Base-by-base conservation (phyloP, 2,888 invertebrate genomes). In the Apoderus coryli region DNA sequence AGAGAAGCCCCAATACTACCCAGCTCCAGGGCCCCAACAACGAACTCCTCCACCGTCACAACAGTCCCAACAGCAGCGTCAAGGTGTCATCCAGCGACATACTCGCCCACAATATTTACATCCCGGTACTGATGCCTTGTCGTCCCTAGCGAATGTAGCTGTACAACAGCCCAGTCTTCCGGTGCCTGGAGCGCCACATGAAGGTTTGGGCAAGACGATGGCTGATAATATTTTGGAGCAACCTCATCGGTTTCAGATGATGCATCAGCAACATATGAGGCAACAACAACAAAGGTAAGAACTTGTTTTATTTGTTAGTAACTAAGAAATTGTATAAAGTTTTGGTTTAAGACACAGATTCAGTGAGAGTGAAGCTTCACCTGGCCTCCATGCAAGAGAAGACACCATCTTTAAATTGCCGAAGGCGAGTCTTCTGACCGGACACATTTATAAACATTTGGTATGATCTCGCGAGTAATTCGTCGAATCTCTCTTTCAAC, bases 141-240 rank as follows among this genome's bases (percentile, higher is more conserved):
- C 80, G 16, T 84, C 84, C 29, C 61, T 90, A 31, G 90, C 89
- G 5, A 86, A 90, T 54, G 84, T 85, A 9, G 89, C 89, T n/a
- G 84, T 82, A 2, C 81, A 85, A 44, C 89, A 89, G 48, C 84
- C 85, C 0, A 81, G 82, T 50, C 56, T 89, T 47, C 85, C 86
- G 0, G 86, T 88, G 31, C 88, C 86, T 1, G 57, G 44, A 35
- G 56, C 64, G 2, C 54, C 56, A 2, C 57, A 69, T 42, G 69
- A 69, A 52, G 72, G 68, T 31, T 59, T 64, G 37, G 52, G 58
- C 2, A 59, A 59, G 39, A 66, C 67, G 1, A 59, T 68, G 40
- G 61, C 61, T 4, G 63, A 64, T 44, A 60, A 63, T 31, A 58
- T 65, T 16, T 53, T 65, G 44, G 63, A 65, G 35, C 59, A 64